Base-by-base conservation (phyloP, 2,888 invertebrate species). In the Ligdia adustata region DNA sequence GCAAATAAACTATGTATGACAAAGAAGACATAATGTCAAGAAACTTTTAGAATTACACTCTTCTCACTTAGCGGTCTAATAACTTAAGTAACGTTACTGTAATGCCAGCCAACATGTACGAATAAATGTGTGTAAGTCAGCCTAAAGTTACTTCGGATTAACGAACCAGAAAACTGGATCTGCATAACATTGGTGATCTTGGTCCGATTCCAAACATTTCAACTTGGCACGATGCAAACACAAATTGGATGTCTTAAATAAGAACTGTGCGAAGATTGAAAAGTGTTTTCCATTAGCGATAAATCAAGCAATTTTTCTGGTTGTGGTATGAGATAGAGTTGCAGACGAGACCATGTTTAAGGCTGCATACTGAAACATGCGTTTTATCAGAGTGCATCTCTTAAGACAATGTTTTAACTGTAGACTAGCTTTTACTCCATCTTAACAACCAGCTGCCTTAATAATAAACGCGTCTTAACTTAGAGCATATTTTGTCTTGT, bases 201-300 rank as follows among this genome's bases (percentile, higher is more conserved):
- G 57, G 57, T 53, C 35, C 46, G 40, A 28, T 41, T 54, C 53
- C 57, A 57, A 54, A 49, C 41, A 26, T 41, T 34, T 29, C 24
- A 40, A 49, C 51, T 57, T 54, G 51, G 57, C 54, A 54, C 50
- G 43, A 28, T 26, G 31, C 39, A 27, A 34, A 45, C 39, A 33
- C 40, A 47, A 49, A 22, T 44, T 49, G 46, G 52, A 38, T 44
- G 22, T 40, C 38, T 50, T 28, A 37, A 40, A 43, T 41, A 35
- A 46, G 18, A 46, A 47, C 40, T 33, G 37, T 40, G 13, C 32
- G 9, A 40, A 39, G 28, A 42, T 46, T 45, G 42, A 46, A 39
- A 39, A 43, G 43, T 39, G 28, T 26, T 16, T 46, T 35, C 34
- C 42, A 38, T 51, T 47, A 35, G 33, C 42, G 3, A 35, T 46